Conservation (phyloP, 2,888 invertebrate species). For the Cerastoderma edule region DNA sequence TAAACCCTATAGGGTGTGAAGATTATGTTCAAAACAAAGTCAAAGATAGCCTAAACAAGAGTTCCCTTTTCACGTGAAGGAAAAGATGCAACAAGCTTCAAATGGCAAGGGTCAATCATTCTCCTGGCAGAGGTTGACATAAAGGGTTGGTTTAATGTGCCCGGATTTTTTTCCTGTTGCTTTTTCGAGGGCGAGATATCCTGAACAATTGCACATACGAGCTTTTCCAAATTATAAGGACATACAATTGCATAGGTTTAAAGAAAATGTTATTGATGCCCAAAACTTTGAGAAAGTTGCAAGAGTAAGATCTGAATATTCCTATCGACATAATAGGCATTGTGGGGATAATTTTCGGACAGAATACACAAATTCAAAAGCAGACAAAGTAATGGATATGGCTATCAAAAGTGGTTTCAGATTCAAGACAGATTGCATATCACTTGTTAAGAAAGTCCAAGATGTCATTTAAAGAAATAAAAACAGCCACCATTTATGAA, state of each 20-base stretch:
- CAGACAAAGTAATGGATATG: not conserved
- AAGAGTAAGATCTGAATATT: not conserved
- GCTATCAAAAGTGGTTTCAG: not conserved
- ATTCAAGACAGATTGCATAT: not conserved
- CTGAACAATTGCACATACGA: not conserved
- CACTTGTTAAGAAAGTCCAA: not conserved
- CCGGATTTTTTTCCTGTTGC: slow-evolving; percentile 2
- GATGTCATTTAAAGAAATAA: not conserved
- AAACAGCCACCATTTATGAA: not conserved
- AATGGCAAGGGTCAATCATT: not conserved
- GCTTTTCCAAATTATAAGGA: not conserved
- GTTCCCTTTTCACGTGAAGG: not conserved
- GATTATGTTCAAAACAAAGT: not conserved
- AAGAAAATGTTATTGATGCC: slow-evolving; percentile 12
- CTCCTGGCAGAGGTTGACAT: not conserved
- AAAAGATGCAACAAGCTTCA: slow-evolving; percentile 12
- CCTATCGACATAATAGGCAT: not conserved
- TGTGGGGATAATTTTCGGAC: not conserved
- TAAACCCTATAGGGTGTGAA: slow-evolving; percentile 8
- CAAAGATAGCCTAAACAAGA: not conserved
- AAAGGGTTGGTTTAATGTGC: slow-evolving; percentile 5
- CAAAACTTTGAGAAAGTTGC: not conserved
- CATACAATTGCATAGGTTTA: not conserved
- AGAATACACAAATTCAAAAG: not conserved
- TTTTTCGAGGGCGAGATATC: slow-evolving; percentile 1